Evolutionary conservation across 2,797 vertebrate species (phyloP).

Genomic region (Tenualosa ilisha): DNA sequence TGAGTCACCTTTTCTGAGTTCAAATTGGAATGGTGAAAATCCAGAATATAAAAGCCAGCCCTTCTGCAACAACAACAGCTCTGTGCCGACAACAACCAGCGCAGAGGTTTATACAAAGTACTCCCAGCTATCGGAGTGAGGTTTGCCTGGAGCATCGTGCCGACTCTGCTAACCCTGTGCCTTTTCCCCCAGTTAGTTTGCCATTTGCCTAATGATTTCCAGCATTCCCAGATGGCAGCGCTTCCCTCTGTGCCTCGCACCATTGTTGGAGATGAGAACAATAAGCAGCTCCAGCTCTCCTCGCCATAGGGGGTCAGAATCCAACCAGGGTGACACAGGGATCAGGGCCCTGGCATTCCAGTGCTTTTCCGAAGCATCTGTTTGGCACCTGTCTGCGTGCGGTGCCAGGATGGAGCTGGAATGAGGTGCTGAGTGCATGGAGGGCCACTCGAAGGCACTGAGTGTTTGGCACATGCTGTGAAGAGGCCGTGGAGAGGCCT

Average conservation of each 20-base stretch:
- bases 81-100: neutral
- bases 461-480: conserved; percentile 16
- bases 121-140: neutral
- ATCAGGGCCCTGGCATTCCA: conserved; percentile 36
- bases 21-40: neutral
- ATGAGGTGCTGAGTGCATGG: neutral
- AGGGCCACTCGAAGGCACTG: neutral
- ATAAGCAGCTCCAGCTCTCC: conserved; percentile 34
- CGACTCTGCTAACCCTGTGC: neutral
- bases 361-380: conserved; percentile 32
- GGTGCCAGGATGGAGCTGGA: conserved; percentile 11
- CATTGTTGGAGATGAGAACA: conserved; percentile 40
- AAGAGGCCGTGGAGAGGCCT: neutral
- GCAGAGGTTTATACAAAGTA: neutral
- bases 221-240: conserved; percentile 16
- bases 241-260: conserved; percentile 6
- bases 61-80: neutral
- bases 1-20: neutral
- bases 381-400: conserved; percentile 40
- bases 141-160: neutral
- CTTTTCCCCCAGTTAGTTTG: neutral
- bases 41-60: neutral
- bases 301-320: conserved; percentile 32
- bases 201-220: conserved; percentile 26
- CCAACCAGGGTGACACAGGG: conserved; percentile 18